phyloP scores from a whole-genome alignment of 2,888 invertebrate genomes.

The Ethmia dodecea region DNA sequence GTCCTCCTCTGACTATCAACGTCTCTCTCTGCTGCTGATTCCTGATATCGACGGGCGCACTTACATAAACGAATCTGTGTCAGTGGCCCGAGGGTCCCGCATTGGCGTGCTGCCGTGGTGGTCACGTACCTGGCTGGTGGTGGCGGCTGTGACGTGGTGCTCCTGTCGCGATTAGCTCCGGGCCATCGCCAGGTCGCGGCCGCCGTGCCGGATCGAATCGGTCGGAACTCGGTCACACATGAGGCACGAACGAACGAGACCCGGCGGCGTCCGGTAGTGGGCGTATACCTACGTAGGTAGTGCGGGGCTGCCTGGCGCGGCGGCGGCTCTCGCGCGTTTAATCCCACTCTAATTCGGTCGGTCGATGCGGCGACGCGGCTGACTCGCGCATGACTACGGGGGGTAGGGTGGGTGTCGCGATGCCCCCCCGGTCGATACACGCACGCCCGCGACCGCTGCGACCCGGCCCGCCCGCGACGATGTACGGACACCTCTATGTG shows the following conservation, averaged over 20 bases:
- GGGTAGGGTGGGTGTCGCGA: constrained; percentile 39
- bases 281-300: constrained; percentile 14
- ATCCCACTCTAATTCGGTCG: constrained; percentile 36
- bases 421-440: constrained; percentile 46
- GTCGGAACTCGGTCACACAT: constrained; percentile 39
- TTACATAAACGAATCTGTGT: constrained; percentile 42
- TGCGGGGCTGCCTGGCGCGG: constrained; percentile 43
- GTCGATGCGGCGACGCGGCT: constrained; percentile 52
- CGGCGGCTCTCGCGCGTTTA: constrained; percentile 69
- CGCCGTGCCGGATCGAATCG: constrained; percentile 35
- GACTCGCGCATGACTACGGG: constrained; percentile 59
- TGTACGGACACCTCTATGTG: constrained; percentile 44
- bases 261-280: constrained; percentile 24
- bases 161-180: constrained; percentile 36
- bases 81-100: constrained; percentile 31
- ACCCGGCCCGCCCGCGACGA: constrained; percentile 28
- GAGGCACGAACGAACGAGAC: constrained; percentile 36
- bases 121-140: background rate
- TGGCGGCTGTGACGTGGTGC: background rate
- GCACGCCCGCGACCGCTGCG: constrained; percentile 34
- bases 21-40: constrained; percentile 27
- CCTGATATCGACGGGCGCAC: constrained; percentile 35
- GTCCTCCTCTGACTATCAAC: constrained; percentile 22
- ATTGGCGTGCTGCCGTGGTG: constrained; percentile 22
- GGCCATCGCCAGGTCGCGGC: constrained; percentile 38